Conservation (phyloP, 2,113 vertebrate species). For the Cheilinus undulatus region DNA sequence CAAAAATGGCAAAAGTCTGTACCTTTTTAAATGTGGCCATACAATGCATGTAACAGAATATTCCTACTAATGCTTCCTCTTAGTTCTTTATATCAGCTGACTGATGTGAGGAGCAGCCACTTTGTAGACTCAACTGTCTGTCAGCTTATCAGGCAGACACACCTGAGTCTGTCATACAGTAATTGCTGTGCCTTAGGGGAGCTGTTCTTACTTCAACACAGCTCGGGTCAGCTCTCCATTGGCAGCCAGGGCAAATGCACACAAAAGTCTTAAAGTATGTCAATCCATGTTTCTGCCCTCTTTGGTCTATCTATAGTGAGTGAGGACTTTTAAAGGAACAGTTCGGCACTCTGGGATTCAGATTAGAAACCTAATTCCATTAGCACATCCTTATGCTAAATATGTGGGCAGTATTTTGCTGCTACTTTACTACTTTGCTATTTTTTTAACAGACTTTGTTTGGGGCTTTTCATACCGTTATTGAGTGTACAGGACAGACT, state of each 20-base stretch:
- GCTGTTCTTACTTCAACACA: constrained; percentile 49
- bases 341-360: neutral
- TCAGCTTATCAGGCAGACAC: constrained; percentile 37
- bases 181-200: constrained; percentile 70
- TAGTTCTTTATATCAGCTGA: constrained; percentile 22
- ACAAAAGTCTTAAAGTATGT: constrained; percentile 25
- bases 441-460: no score
- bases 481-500: no score
- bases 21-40: neutral
- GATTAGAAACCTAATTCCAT: neutral
- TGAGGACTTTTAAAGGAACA: neutral
- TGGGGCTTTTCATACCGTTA: no score
- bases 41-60: neutral
- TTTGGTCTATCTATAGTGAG: neutral
- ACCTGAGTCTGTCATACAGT: constrained; percentile 67
- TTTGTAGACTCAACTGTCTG: constrained; percentile 49
- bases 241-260: constrained; percentile 59
- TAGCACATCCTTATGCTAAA: neutral
- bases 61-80: neutral
- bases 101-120: constrained; percentile 16
- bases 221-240: constrained; percentile 63
- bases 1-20: neutral
- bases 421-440: no score
- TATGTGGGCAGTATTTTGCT: neutral
- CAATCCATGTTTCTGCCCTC: constrained; percentile 35